Evolutionary conservation across 2,113 vertebrate genomes (phyloP), one percentile per base, ranked within the genome.

Genomic region (Siniperca knerii): DNA sequence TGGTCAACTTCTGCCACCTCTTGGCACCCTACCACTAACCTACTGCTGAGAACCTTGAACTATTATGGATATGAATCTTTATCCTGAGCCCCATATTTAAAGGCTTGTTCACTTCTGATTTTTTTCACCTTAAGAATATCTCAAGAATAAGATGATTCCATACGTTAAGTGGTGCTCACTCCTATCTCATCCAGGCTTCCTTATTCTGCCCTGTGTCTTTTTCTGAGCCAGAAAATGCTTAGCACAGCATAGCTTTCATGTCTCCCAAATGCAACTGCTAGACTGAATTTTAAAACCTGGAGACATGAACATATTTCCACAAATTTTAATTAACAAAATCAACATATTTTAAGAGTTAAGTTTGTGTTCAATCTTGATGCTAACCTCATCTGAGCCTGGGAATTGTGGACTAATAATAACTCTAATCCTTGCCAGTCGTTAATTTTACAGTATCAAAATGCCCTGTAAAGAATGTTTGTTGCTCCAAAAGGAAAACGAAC

Each of bases 41-140:
- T 74, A 25, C 29, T 48, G 52, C 66, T 62, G 37, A 78, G 54
- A 78, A 62, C 46, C 44, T 62, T 76, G 4, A 80, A 52, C 79
- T 89, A 55, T 25, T 25, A 25, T 83, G 52, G 52, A 87, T 83
- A n/a, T 76, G 20, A 81, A 55, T 80, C 42, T 79, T 79, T 40
- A 76, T 61, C 42, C 33, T 33, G n/a, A 66, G 68, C 52, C 44
- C 8, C 37, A 64, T 23, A 52, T 72, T 72, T 44, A 75, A 82
- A 50, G 42, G 21, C 40, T 78, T 33, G 74, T 58, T 58, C 37
- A 35, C 20, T 48, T 50, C n/a, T 44, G 20, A 33, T 29, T 40
- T 40, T 25, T 18, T 81, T 44, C 40, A 33, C 7, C 13, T 15
- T 5, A 65, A 35, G 29, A 25, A 15, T 55, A 16, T 50, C 11